Base-by-base conservation (phyloP, 1,140 invertebrate genomes). In the Campoletis sonorensis region DNA sequence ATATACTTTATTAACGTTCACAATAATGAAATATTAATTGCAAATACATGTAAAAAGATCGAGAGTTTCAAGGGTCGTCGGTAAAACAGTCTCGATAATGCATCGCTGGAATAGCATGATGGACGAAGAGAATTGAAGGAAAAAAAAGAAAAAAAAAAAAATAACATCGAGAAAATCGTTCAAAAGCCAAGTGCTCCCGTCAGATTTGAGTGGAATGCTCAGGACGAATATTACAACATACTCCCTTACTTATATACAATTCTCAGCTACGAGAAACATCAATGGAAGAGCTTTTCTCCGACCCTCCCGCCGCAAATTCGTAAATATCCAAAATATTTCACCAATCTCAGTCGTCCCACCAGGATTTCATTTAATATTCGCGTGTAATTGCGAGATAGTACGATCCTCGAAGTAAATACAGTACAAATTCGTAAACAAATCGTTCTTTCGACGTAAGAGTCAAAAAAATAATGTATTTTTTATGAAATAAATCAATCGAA, bases 181-280 rank as follows among this genome's bases (percentile, higher is more conserved):
- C 58, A 64, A 84, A 78, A 86, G 86, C 84, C 75, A 77, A 86
- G 84, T 85, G 84, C 84, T 87, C 85, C 81, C 86, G 83, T 84
- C 82, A 84, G 21, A 83, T 72, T n/a, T 81, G 75, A 87, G 84
- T 88, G 88, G 89, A 89, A 89, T 90, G 88, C 84, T 87, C 67
- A 86, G 85, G 85, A 79, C 79, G 86, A 84, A 81, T 85, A 85
- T 86, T 45, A 45, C 13, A 45, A 54, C 67, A 84, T 86, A 77
- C 83, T 83, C 78, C 84, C 80, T 37, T 58, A 58, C 21, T n/a
- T 89, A 89, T 90, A 88, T 90, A 90, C 89, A 90, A 87, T 86
- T 90, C 84, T 86, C 86, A 88, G 86, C 84, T 87, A 86, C 84
- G 86, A 84, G 73, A 87, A 82, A 81, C 87, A 90, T 85, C 81